Percentiles rank a stretch among this genome's conserved stretches.
phyloP scores from a whole-genome alignment of 1,140 invertebrate species.

The Brachionus manjavacas region DNA sequence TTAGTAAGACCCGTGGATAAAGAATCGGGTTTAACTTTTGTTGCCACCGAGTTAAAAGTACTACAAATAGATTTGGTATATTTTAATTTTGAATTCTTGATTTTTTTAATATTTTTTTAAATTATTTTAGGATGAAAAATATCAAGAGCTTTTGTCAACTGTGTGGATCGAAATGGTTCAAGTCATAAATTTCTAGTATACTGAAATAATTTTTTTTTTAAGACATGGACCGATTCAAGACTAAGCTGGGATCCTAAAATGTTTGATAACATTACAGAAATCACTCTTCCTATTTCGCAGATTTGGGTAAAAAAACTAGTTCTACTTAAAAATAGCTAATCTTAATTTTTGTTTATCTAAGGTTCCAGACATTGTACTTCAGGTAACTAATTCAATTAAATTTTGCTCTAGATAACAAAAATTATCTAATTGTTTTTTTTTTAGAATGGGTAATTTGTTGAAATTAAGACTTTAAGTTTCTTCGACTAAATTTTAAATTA shows the following conservation, averaged over 20 bases:
- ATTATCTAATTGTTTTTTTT: neutral
- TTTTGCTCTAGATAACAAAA: neutral
- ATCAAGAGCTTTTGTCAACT: constrained; percentile 39
- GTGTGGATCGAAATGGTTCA: constrained; percentile 41
- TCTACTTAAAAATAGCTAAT: neutral
- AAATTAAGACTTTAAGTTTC: neutral
- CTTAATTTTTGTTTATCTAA: neutral
- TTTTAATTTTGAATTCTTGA: neutral
- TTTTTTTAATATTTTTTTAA: neutral
- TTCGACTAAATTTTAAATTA: neutral
- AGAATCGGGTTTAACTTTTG: constrained; percentile 1
- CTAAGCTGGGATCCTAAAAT: neutral
- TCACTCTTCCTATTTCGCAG: constrained; percentile 34
- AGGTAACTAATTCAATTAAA: constrained; percentile 24
- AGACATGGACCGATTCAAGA: constrained; percentile 31
- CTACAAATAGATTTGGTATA: constrained; percentile 38
- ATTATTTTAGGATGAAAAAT: constrained; percentile 26
- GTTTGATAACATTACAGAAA: constrained; percentile 41
- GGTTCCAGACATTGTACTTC: constrained; percentile 41
- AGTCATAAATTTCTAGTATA: neutral
- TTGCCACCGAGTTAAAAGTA: constrained; percentile 29
- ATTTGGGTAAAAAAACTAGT: neutral
- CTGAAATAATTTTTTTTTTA: neutral
- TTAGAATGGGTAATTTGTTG: constrained; percentile 30
- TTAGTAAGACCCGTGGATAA: constrained; percentile 38